A percentile compares a stretch with the other conserved stretches of the same genome.
Conservation (phyloP, 2,888 invertebrate species). For the Neoscelio sp. region DNA sequence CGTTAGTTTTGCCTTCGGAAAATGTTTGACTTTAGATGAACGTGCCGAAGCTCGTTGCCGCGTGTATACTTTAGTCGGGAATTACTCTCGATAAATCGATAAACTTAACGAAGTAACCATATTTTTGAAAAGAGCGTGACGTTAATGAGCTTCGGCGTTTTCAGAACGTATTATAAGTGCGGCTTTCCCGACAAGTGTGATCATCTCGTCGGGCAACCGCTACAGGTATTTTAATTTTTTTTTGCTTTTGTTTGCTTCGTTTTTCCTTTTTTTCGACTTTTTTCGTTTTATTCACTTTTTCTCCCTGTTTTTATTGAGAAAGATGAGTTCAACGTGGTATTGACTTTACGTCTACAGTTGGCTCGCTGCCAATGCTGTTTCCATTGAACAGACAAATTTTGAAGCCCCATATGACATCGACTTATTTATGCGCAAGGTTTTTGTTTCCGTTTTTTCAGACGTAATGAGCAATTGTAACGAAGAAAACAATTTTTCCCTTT, state of each 20-base stretch:
- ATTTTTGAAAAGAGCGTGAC: conserved; percentile 19
- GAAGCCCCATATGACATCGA: conserved; percentile 51
- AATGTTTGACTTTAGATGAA: conserved; percentile 55
- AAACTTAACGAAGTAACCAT: conserved; percentile 28
- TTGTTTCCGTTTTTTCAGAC: background rate
- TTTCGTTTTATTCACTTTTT: conserved; percentile 51
- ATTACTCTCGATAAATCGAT: conserved; percentile 43
- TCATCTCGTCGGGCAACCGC: conserved; percentile 6
- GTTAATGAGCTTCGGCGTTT: conserved; percentile 25
- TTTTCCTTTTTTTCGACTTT: conserved; percentile 13
- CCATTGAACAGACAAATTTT: conserved; percentile 55
- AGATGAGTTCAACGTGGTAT: conserved; percentile 50
- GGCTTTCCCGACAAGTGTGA: conserved; percentile 20
- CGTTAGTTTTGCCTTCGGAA: conserved; percentile 40
- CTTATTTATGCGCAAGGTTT: conserved; percentile 49
- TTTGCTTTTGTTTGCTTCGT: background rate
- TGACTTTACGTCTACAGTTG: conserved; percentile 52
- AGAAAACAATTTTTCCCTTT: conserved; percentile 5
- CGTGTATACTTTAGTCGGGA: conserved; percentile 32
- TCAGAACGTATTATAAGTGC: conserved; percentile 12
- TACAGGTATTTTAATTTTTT: conserved; percentile 24
- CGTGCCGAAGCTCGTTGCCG: conserved; percentile 11
- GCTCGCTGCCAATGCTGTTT: conserved; percentile 38
- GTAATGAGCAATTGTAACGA: conserved; percentile 27
- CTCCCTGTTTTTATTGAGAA: conserved; percentile 48